A percentile compares a stretch with the other conserved stretches of the same genome.
phyloP scores from a whole-genome alignment of 2,113 vertebrate genomes.

The Oreocharis arfaki region DNA sequence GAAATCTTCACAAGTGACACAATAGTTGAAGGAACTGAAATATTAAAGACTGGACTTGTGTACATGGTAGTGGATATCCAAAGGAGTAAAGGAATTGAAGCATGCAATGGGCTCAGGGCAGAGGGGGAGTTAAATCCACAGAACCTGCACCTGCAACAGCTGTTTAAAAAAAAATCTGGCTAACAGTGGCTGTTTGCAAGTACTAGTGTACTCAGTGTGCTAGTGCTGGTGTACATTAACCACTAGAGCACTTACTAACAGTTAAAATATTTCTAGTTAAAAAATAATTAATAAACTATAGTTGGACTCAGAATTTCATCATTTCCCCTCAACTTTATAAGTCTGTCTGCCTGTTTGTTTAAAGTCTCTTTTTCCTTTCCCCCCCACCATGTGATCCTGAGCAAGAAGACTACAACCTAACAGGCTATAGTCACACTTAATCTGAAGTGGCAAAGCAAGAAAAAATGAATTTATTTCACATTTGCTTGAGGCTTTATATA shows the following conservation, averaged over 20 bases:
- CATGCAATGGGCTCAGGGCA: background rate
- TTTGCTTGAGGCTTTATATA: background rate
- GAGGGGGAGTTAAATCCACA: background rate
- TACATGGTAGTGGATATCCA: background rate
- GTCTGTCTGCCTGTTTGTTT: background rate
- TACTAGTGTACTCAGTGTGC: background rate
- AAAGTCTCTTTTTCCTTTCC: too few relatives aligned
- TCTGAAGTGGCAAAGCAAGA: background rate
- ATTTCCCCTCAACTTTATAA: background rate
- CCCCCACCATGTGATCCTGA: background rate
- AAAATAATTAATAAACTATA: background rate
- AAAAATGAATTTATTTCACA: background rate
- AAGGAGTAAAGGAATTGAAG: background rate
- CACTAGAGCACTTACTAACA: background rate
- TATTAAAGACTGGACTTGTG: background rate
- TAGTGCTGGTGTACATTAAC: constrained; percentile 6
- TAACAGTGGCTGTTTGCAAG: background rate
- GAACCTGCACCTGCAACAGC: background rate
- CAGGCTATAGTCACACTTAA: background rate
- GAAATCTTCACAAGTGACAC: background rate
- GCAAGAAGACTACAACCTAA: background rate
- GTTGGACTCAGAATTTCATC: background rate
- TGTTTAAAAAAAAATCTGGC: background rate
- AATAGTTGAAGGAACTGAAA: background rate
- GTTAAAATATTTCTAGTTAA: constrained; percentile 2